Evolutionary conservation across 2,888 invertebrate species (phyloP).

Genomic region (Yponomeuta malinellus): DNA sequence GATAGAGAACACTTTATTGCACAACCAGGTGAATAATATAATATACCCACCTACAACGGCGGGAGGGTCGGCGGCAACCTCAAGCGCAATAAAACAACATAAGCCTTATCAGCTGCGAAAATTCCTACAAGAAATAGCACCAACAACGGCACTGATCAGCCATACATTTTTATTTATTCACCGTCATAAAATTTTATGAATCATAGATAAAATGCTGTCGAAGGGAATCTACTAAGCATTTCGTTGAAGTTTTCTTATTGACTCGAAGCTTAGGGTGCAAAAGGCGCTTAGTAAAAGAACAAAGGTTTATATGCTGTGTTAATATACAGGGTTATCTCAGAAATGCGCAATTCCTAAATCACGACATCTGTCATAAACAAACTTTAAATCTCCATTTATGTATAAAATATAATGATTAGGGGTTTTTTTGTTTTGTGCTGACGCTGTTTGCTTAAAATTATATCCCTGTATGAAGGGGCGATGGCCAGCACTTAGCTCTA

Average conservation of each 20-base stretch:
- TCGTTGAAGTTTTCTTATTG: not conserved
- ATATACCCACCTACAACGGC: slow-evolving; percentile 25
- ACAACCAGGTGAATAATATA: too few relatives aligned
- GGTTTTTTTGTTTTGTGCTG: too few relatives aligned
- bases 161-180: slow-evolving; percentile 7
- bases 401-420: too few relatives aligned
- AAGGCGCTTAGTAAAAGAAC: not conserved
- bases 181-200: slow-evolving; percentile 10
- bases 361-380: too few relatives aligned
- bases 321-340: too few relatives aligned
- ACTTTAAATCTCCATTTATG: too few relatives aligned
- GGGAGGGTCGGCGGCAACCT: slow-evolving; percentile 32
- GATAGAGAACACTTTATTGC: too few relatives aligned
- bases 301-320: not conserved
- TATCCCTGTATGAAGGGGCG: too few relatives aligned
- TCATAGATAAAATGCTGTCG: not conserved
- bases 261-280: not conserved
- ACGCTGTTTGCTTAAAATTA: too few relatives aligned
- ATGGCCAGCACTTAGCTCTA: too few relatives aligned
- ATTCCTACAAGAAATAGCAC: slow-evolving; percentile 13
- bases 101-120: slow-evolving; percentile 32
- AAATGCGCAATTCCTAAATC: too few relatives aligned
- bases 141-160: not conserved
- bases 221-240: not conserved
- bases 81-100: slow-evolving; percentile 50